A percentile compares a stretch with the other conserved stretches of the same genome.
Evolutionary conservation across 2,797 vertebrate genomes (phyloP).

Genomic region (Liasis olivaceus): DNA sequence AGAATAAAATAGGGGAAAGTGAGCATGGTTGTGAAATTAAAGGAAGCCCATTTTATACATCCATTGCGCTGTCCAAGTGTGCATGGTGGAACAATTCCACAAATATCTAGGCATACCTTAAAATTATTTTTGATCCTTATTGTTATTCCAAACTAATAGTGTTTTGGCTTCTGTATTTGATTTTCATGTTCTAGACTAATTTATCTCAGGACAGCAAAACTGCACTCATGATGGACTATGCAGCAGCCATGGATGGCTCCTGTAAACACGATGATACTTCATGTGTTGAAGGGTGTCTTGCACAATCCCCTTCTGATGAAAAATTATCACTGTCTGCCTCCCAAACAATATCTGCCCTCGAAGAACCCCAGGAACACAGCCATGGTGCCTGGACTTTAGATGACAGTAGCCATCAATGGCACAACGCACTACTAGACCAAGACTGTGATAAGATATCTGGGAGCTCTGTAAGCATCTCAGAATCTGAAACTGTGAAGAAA

Average conservation of each 20-base stretch:
- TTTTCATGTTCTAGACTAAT: conserved; percentile 70
- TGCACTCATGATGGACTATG: conserved; percentile 88
- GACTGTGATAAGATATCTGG: conserved; percentile 81
- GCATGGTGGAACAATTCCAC: not conserved
- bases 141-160: not conserved
- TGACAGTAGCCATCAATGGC: conserved; percentile 68
- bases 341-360: conserved; percentile 18
- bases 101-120: not conserved
- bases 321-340: conserved; percentile 12
- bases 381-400: conserved; percentile 67
- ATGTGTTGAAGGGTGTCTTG: conserved; percentile 28
- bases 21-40: not conserved
- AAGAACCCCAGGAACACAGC: conserved; percentile 49
- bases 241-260: conserved; percentile 88
- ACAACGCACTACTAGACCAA: conserved; percentile 71
- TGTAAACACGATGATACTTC: conserved; percentile 70
- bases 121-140: not conserved
- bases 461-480: conserved; percentile 87
- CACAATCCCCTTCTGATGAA: conserved; percentile 47
- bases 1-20: not conserved
- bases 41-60: not conserved
- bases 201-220: conserved; percentile 90
- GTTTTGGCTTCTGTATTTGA: not conserved
- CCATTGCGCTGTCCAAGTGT: not conserved
- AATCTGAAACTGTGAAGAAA: conserved; percentile 84